Evolutionary conservation across 2,888 invertebrate species (phyloP).

Genomic region (Eupithecia exiguata): DNA sequence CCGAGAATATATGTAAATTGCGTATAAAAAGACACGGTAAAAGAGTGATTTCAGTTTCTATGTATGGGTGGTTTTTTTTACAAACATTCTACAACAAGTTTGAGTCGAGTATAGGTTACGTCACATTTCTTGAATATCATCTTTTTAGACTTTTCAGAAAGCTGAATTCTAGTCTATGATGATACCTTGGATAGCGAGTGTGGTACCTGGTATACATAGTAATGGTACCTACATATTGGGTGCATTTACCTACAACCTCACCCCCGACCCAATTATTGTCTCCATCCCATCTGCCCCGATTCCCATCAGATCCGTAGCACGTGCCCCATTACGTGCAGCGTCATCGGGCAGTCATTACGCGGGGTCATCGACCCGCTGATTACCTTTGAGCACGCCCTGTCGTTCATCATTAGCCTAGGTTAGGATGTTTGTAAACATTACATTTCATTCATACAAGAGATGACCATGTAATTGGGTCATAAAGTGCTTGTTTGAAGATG

Average conservation of each 20-base stretch:
- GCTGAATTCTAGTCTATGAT: too few species aligned
- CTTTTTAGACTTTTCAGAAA: too few species aligned
- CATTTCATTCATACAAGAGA: conserved; percentile 66
- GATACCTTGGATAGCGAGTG: too few species aligned
- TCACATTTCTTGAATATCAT: too few species aligned
- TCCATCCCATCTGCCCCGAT: conserved; percentile 61
- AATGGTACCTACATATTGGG: neutral
- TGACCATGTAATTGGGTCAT: conserved; percentile 59
- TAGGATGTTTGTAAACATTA: conserved; percentile 83
- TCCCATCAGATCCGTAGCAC: conserved; percentile 63
- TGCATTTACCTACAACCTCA: neutral
- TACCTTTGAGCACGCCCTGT: conserved; percentile 79
- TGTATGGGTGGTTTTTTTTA: too few species aligned
- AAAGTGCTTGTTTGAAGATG: conserved; percentile 13
- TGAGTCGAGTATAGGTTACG: too few species aligned
- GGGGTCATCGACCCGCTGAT: conserved; percentile 80
- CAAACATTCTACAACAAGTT: too few species aligned
- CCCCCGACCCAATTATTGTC: conserved; percentile 32
- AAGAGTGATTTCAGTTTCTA: too few species aligned
- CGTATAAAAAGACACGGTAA: too few species aligned
- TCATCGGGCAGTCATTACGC: conserved; percentile 82
- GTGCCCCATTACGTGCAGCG: conserved; percentile 74
- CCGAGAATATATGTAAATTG: too few species aligned
- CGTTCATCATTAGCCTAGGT: conserved; percentile 84
- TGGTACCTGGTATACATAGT: too few species aligned